Evolutionary conservation across 2,888 invertebrate genomes (phyloP), one percentile per base, ranked within the genome.

Genomic region (Phortica magna): DNA sequence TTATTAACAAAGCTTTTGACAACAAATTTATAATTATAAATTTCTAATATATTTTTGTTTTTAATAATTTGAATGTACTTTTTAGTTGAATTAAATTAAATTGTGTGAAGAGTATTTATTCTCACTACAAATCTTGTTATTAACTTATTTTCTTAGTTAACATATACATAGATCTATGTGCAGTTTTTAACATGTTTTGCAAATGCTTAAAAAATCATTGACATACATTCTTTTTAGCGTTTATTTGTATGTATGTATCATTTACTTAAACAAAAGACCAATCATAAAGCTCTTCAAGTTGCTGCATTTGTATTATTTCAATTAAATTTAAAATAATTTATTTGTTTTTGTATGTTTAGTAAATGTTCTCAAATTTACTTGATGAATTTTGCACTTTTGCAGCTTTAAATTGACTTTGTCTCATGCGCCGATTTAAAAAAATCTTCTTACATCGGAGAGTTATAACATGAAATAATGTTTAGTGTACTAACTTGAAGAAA

Each of bases 301-400:
- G 9, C 14, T 22, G 55, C 12, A 22, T 48, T 64, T 81, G 42
- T 77, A 65, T 57, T 72, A 48, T 59, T 74, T 78, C 76, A 80
- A 82, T 85, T 85, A 87, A 83, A 87, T 85, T 84, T 85, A 83
- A 81, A 82, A 81, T 81, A 80, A 75, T 78, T 75, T 82, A 81
- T 76, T 79, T 74, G 71, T 12, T 59, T 76, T 78, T 76, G 43
- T 59, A 31, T 31, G 31, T 31, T 31, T 31, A 2, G 31, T 31
- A 31, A 31, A 31, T 31, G 31, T 1, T 31, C n/a, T 31, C 31
- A 31, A 31, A 31, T 31, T 31, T 31, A 31, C 3, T 31, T 31
- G 31, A 3, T 31, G 31, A 31, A 31, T 31, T 31, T 31, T 31
- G 31, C 31, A 31, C 31, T 31, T 31, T 31, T 31, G 3, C 31